A percentile compares a stretch with the other conserved stretches of the same genome.
These are phyloP conservation scores for Euglossa dilemma DNA, from an alignment of 1,140 invertebrate genomes.

Conservation along the genomic window DNA sequence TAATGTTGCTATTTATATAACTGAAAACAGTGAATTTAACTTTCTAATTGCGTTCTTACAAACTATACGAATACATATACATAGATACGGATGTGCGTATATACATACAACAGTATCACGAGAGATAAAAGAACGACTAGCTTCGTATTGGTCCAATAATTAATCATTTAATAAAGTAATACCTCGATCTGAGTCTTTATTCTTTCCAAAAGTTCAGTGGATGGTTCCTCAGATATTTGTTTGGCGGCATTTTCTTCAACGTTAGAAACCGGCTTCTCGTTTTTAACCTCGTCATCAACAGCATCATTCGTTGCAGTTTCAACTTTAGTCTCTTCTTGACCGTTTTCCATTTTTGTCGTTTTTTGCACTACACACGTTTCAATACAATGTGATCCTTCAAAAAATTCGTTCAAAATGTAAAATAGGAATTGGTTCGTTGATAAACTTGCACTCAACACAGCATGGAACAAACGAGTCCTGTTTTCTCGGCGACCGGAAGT, in stretches of 20 bases:
- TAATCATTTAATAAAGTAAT: slow-evolving; percentile 20
- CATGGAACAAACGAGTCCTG: slow-evolving; percentile 31
- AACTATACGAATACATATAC: not conserved
- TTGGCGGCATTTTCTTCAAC: slow-evolving; percentile 34
- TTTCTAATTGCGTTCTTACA: not conserved
- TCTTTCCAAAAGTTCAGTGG: slow-evolving; percentile 67
- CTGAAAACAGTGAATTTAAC: not conserved
- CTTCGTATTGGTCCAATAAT: not conserved
- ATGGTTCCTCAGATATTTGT: slow-evolving; percentile 45
- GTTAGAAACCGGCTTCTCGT: slow-evolving; percentile 52
- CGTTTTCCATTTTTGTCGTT: slow-evolving; percentile 58
- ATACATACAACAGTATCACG: not conserved
- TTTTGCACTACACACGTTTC: not conserved
- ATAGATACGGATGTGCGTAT: not conserved
- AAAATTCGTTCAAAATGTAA: not conserved
- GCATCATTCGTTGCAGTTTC: slow-evolving; percentile 33
- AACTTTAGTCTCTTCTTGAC: slow-evolving; percentile 44
- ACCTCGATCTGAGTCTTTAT: slow-evolving; percentile 79
- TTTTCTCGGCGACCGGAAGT: slow-evolving; percentile 23
- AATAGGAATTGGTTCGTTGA: not conserved
- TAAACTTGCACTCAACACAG: not conserved
- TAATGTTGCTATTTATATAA: not conserved
- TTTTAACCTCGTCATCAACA: slow-evolving; percentile 36
- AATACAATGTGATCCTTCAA: not conserved
- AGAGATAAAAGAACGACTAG: not conserved